These are phyloP conservation scores for Sympetrum striolatum DNA, from an alignment of 2,888 invertebrate genomes.

Conservation along the genomic window DNA sequence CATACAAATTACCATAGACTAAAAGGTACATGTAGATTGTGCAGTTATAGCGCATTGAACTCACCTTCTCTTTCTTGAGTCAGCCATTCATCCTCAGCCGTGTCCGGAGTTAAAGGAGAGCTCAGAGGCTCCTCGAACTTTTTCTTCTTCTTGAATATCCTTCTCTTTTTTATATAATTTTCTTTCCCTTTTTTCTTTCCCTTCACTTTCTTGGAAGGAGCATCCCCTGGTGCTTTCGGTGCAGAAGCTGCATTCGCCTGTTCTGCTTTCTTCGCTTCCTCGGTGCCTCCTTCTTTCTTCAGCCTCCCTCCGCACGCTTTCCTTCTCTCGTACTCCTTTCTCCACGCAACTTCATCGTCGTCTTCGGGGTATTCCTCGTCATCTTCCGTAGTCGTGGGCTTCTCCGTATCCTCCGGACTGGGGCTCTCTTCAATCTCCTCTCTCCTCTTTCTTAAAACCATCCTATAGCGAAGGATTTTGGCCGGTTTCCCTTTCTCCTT, in stretches of 20 bases:
- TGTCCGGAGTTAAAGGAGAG: background rate
- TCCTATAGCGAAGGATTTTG: background rate
- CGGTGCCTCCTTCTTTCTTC: background rate
- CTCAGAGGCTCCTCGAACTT: background rate
- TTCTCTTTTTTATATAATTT: background rate
- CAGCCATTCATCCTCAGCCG: background rate
- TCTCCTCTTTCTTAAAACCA: background rate
- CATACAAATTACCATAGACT: no score
- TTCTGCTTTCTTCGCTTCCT: background rate
- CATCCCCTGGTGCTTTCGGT: background rate
- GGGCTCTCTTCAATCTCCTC: background rate
- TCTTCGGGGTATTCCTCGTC: background rate
- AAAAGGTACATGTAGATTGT: no score
- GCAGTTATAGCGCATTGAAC: background rate
- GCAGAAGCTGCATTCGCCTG: no score
- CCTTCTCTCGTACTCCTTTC: background rate
- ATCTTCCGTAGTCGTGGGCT: background rate
- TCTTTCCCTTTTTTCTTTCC: background rate
- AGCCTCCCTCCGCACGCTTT: conserved; percentile 14
- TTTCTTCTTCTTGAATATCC: background rate
- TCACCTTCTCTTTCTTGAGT: background rate
- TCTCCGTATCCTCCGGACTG: background rate
- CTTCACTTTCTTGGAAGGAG: background rate
- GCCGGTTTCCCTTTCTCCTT: background rate
- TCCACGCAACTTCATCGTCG: background rate